phyloP scores from a whole-genome alignment of 2,797 vertebrate species.

The Leptoclinus maculatus region DNA sequence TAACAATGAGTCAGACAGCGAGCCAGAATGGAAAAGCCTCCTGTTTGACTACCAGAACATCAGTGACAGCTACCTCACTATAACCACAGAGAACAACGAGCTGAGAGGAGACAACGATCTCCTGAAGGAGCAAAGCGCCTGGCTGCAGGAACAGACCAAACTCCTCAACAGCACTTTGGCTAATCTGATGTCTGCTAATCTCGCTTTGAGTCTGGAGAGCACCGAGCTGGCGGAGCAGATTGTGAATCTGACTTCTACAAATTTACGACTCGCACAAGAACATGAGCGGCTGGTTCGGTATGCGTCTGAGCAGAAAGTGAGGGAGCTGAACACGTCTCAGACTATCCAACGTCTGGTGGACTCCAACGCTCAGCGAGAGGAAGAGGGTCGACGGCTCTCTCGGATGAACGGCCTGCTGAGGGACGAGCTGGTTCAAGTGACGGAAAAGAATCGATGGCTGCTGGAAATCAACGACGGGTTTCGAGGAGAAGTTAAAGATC shows the following conservation, averaged over 20 bases:
- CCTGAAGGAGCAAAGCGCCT: conserved; percentile 16
- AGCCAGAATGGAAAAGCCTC: conserved; percentile 22
- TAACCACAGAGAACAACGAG: background rate
- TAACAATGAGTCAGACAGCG: conserved; percentile 2
- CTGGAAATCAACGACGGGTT: conserved; percentile 5
- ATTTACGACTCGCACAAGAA: conserved; percentile 19
- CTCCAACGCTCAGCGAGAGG: background rate
- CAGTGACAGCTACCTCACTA: conserved; percentile 22
- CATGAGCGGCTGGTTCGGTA: background rate
- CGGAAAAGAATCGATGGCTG: conserved; percentile 2
- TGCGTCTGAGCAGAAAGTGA: background rate
- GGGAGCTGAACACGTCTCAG: conserved; percentile 34
- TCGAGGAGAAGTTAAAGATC: conserved; percentile 19
- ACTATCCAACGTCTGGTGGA: conserved; percentile 13
- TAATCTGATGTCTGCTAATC: conserved; percentile 11
- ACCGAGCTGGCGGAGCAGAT: conserved; percentile 15
- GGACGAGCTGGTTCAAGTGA: conserved; percentile 6
- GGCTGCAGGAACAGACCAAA: conserved; percentile 17
- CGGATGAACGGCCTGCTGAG: conserved; percentile 26
- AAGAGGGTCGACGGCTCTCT: conserved; percentile 1
- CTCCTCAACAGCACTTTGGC: conserved; percentile 37
- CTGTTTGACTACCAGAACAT: conserved; percentile 47
- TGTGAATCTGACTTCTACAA: conserved; percentile 38
- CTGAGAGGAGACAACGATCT: conserved; percentile 26
- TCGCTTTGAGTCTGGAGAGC: conserved; percentile 15